Conservation (phyloP, 1,140 invertebrate species). For the Anastrepha ludens region DNA sequence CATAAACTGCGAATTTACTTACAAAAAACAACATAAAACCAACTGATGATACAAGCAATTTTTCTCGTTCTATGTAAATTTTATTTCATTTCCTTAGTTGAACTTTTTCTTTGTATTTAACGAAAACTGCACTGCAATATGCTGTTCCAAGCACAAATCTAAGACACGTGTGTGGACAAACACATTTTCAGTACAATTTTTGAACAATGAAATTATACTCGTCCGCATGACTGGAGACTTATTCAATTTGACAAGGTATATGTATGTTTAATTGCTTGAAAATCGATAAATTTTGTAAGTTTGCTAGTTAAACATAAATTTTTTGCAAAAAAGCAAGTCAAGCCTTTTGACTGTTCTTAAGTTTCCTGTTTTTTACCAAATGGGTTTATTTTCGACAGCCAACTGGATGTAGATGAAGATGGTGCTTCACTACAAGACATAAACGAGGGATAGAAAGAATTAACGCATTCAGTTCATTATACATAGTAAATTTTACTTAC, state of each 20-base stretch:
- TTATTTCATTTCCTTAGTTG: not conserved
- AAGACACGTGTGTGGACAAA: not conserved
- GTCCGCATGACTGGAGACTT: no score
- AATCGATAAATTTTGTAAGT: not conserved
- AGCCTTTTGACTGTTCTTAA: not conserved
- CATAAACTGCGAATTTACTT: no score
- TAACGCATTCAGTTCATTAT: not conserved
- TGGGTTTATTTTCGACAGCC: constrained; percentile 84
- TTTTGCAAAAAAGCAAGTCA: not conserved
- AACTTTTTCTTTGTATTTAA: not conserved
- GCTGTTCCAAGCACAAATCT: not conserved
- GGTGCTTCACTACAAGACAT: constrained; percentile 63
- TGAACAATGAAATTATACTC: not conserved
- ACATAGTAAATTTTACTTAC: constrained; percentile 61
- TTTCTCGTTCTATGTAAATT: not conserved
- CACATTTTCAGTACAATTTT: constrained; percentile 17
- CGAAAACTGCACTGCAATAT: not conserved
- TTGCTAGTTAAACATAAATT: constrained; percentile 11
- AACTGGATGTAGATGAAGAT: constrained; percentile 74
- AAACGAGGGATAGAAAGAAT: not conserved
- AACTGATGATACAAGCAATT: no score
- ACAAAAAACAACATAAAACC: no score
- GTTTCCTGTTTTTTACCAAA: constrained; percentile 79
- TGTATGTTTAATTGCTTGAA: not conserved
- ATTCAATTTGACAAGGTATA: no score